Base-by-base conservation (phyloP, 2,888 invertebrate genomes). In the Seira musarum region DNA sequence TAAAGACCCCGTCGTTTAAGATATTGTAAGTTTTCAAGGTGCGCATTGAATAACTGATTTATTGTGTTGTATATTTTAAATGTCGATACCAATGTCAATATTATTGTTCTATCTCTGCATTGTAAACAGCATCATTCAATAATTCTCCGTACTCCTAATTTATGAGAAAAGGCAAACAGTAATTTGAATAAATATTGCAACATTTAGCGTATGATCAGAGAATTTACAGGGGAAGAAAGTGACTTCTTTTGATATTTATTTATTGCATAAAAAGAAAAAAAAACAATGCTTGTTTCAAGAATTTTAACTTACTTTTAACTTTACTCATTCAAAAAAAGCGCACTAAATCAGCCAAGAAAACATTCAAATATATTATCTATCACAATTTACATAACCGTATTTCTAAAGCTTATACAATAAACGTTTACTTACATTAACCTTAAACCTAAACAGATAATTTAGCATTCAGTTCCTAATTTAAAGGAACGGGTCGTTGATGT, bases 401-500 rank as follows among this genome's bases (percentile, higher is more conserved):
- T 30, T 30, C 2, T 30, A 30, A 30, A 30, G 30, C 30, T 30
- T 30, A 8, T 30, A n/a, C n/a, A n/a, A n/a, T n/a, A n/a, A 30
- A 30, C 30, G 8, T 30, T 2, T 30, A 30, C 30, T 5, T 30
- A 30, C 30, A 30, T 30, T 5, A 2, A 30, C 8, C 30, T 30
- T 30, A 30, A 30, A 8, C 30, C 30, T 30, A 30, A 30, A 30
- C 30, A 30, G 30, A 30, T 53, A 53, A 53, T 3, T 53, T 53
- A 53, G 3, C 6, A 53, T 13, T 77, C 70, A 22, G 88, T 66
- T 25, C 61, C 71, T 46, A 96, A 92, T 87, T 92, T 93, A 89
- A 95, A 95, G 66, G 94, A 94, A 64, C 93, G 93, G 72, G 96
- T 94, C 85, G 94, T 95, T 72, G 96, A 95, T 81, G 94, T 94